phyloP scores from a whole-genome alignment of 1,140 invertebrate genomes.

The Cephus cinctus region DNA sequence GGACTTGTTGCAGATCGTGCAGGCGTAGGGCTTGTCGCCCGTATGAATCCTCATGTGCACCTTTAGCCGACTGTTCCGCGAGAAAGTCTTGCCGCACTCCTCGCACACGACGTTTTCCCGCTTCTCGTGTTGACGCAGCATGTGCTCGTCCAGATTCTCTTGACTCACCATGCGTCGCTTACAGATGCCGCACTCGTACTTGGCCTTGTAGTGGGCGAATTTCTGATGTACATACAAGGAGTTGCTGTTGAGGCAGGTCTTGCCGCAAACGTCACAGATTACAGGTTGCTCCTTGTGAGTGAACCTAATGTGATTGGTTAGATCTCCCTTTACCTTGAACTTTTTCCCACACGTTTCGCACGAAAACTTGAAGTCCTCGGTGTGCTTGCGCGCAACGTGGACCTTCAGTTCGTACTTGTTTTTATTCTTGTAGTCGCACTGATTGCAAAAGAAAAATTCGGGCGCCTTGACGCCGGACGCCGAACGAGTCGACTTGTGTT shows the following conservation, averaged over 20 bases:
- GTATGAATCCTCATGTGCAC: slow-evolving; percentile 66
- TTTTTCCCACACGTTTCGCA: slow-evolving; percentile 61
- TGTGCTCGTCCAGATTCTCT: slow-evolving; percentile 54
- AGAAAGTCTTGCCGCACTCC: slow-evolving; percentile 61
- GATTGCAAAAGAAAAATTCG: slow-evolving; percentile 39
- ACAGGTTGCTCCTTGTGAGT: slow-evolving; percentile 66
- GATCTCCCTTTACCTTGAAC: slow-evolving; percentile 58
- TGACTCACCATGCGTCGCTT: slow-evolving; percentile 52
- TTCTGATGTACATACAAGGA: slow-evolving; percentile 53
- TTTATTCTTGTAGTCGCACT: slow-evolving; percentile 51
- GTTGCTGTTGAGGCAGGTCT: slow-evolving; percentile 54
- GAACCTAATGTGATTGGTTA: slow-evolving; percentile 66
- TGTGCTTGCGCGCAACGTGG: slow-evolving; percentile 49
- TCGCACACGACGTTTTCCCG: slow-evolving; percentile 55
- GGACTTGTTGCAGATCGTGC: slow-evolving; percentile 63
- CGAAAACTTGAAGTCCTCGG: slow-evolving; percentile 49
- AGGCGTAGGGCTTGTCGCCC: slow-evolving; percentile 61
- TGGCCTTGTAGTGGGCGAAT: slow-evolving; percentile 52
- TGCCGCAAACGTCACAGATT: slow-evolving; percentile 67
- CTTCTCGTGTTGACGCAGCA: slow-evolving; percentile 51
- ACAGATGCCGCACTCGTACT: slow-evolving; percentile 50
- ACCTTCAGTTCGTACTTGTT: slow-evolving; percentile 53
- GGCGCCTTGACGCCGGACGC: slow-evolving; percentile 20
- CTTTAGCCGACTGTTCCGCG: slow-evolving; percentile 60
- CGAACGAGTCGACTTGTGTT: slow-evolving; percentile 26